These are phyloP conservation scores for Onychostruthus taczanowskii DNA, from an alignment of 2,113 vertebrate species.

Conservation along the genomic window DNA sequence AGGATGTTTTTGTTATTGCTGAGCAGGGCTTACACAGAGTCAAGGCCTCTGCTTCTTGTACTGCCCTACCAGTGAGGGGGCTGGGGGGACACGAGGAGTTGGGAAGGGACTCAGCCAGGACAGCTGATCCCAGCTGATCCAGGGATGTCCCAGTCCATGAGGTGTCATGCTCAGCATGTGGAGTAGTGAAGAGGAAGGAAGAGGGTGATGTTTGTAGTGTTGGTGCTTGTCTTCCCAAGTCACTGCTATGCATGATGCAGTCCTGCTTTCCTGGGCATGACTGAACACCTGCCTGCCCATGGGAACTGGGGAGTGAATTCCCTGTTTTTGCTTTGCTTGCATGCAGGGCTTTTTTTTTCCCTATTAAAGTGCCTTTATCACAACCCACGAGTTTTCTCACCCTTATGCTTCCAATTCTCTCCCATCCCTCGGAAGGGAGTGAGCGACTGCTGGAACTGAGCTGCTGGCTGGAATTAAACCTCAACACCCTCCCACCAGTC, in stretches of 20 bases:
- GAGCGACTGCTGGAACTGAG: neutral
- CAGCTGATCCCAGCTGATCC: neutral
- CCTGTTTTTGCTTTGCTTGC: neutral
- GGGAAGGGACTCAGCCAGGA: neutral
- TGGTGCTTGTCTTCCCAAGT: neutral
- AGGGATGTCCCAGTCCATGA: neutral
- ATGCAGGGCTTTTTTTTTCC: neutral
- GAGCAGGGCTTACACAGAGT: neutral
- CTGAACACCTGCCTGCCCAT: neutral
- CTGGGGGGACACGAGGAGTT: neutral
- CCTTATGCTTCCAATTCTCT: neutral
- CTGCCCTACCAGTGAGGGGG: neutral
- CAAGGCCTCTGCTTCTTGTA: neutral
- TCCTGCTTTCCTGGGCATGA: neutral
- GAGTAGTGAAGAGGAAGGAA: neutral
- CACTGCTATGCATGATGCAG: neutral
- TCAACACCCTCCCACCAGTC: neutral
- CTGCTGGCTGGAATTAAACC: neutral
- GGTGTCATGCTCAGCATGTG: neutral
- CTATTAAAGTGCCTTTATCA: neutral
- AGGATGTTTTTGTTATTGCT: neutral
- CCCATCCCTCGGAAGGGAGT: neutral
- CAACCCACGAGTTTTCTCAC: neutral
- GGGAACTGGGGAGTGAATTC: neutral
- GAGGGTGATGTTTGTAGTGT: neutral